Percentiles rank a stretch among this genome's conserved stretches.
Conservation (phyloP, 2,888 invertebrate species). For the Eulithis testata region DNA sequence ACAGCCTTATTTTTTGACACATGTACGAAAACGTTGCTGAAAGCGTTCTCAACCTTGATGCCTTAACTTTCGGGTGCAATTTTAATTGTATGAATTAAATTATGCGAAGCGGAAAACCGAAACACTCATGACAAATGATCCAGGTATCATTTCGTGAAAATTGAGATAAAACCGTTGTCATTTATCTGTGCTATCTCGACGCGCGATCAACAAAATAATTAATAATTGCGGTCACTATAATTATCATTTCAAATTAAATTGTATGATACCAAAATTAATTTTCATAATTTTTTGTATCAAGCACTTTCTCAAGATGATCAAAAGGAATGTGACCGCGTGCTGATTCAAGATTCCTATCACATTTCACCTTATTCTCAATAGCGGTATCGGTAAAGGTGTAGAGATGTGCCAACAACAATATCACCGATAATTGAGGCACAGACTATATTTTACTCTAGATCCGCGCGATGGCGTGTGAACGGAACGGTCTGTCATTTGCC, state of each 20-base stretch:
- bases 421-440: conserved; percentile 32
- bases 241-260: conserved; percentile 17
- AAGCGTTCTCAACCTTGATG: conserved; percentile 13
- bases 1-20: conserved; percentile 31
- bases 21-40: not conserved
- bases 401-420: conserved; percentile 40
- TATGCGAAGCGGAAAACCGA: conserved; percentile 52
- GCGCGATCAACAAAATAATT: conserved; percentile 77
- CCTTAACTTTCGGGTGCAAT: conserved; percentile 22
- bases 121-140: conserved; percentile 49
- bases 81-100: conserved; percentile 28
- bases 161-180: conserved; percentile 48
- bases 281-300: conserved; percentile 4
- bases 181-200: conserved; percentile 71
- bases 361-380: conserved; percentile 11
- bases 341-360: conserved; percentile 7
- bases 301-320: conserved; percentile 4
- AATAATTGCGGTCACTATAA: conserved; percentile 41
- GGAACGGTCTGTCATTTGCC: conserved; percentile 63
- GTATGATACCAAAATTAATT: conserved; percentile 6
- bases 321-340: not conserved
- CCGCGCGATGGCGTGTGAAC: conserved; percentile 58
- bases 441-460: conserved; percentile 47
- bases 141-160: conserved; percentile 35
- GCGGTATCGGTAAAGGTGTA: conserved; percentile 23